A percentile compares a stretch with the other conserved stretches of the same genome.
phyloP scores from a whole-genome alignment of 1,140 invertebrate species.

The Papilio dardanus region DNA sequence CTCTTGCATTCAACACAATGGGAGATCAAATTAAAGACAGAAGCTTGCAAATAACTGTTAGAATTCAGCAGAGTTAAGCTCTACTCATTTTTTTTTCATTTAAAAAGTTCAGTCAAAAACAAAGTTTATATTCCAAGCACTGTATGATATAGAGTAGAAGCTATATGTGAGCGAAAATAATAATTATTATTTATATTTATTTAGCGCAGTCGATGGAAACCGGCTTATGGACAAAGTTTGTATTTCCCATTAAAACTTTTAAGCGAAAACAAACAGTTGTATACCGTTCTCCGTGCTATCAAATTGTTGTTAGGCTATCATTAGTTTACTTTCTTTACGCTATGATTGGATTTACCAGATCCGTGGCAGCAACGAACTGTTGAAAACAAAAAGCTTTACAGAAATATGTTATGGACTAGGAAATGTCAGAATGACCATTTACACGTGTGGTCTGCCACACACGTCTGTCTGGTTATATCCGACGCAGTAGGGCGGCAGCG shows the following conservation, averaged over 20 bases:
- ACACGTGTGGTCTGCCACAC: conserved; percentile 63
- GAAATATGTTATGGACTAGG: conserved; percentile 30
- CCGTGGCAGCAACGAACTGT: background rate
- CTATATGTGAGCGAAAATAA: background rate
- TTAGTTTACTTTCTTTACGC: background rate
- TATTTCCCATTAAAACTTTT: conserved; percentile 21
- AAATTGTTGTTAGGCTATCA: background rate
- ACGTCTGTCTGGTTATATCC: conserved; percentile 68
- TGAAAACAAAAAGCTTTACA: conserved; percentile 5
- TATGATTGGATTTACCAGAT: background rate
- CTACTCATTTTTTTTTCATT: no score
- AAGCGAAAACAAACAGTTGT: conserved; percentile 22
- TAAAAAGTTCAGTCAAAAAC: background rate
- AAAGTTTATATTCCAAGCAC: background rate
- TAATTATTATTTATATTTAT: conserved; percentile 10
- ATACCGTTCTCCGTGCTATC: background rate
- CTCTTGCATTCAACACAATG: no score
- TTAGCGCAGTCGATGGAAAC: background rate
- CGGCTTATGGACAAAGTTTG: background rate
- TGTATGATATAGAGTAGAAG: background rate
- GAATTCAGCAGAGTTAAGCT: no score
- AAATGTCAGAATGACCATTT: conserved; percentile 58
- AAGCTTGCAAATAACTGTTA: no score
- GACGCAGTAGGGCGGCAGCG: conserved; percentile 57
- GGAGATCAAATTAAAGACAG: no score